Evolutionary conservation across 2,797 vertebrate genomes (phyloP).

Genomic region (Antrozous pallidus): DNA sequence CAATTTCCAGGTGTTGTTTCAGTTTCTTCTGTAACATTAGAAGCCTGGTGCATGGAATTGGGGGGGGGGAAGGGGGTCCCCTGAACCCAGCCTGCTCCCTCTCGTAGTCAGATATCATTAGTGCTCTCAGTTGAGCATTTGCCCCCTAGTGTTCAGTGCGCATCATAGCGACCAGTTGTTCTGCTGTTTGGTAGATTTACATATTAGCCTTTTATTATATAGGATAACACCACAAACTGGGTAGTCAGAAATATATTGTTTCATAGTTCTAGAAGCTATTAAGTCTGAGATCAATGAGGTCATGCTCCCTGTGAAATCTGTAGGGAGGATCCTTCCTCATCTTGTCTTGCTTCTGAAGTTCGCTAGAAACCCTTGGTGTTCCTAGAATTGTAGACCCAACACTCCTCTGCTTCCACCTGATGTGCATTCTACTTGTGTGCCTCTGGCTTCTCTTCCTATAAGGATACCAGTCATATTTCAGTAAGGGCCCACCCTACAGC

Average conservation of each 20-base stretch:
- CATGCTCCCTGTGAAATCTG: neutral
- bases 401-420: neutral
- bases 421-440: neutral
- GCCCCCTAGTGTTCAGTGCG: no score
- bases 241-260: neutral
- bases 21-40: neutral
- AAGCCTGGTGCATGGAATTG: no score
- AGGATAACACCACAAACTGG: neutral
- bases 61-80: fast-evolving
- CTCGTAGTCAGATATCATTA: no score
- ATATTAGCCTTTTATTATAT: no score
- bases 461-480: neutral
- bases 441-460: neutral
- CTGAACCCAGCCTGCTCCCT: no score
- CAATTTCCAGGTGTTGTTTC: neutral
- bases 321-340: neutral
- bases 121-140: no score
- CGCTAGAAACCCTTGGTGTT: neutral
- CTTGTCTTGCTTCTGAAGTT: neutral
- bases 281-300: neutral
- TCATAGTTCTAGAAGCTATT: neutral
- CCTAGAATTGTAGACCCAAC: neutral
- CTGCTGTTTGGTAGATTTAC: no score
- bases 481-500: neutral
- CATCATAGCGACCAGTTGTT: no score